phyloP scores from a whole-genome alignment of 2,113 vertebrate genomes.

The Epinephelus lanceolatus region DNA sequence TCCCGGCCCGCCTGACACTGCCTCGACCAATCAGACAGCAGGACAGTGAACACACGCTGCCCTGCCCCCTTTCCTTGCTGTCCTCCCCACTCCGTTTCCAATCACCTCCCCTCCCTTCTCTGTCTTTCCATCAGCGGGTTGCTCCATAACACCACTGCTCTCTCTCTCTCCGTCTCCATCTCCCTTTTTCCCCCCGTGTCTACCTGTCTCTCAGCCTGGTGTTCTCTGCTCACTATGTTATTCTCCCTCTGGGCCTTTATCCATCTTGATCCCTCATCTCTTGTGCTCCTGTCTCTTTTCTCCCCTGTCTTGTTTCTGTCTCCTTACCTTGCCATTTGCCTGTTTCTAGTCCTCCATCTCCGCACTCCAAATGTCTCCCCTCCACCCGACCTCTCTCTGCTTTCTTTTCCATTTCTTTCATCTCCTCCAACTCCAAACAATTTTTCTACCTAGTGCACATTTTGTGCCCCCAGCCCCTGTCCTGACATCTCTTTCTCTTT shows the following conservation, averaged over 20 bases:
- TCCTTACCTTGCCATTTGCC: constrained; percentile 55
- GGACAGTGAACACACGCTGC: constrained; percentile 45
- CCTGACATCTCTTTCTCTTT: constrained; percentile 8
- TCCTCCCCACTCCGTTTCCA: constrained; percentile 58
- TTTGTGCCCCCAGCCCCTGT: neutral
- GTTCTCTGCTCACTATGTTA: constrained; percentile 12
- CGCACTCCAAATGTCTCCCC: neutral
- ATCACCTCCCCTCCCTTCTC: neutral
- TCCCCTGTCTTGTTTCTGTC: constrained; percentile 39
- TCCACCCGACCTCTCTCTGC: constrained; percentile 1
- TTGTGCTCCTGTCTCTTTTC: constrained; percentile 5
- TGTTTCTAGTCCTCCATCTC: constrained; percentile 59
- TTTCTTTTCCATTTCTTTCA: constrained; percentile 36
- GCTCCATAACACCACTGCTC: constrained; percentile 63
- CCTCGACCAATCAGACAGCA: constrained; percentile 66
- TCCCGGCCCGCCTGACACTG: constrained; percentile 72
- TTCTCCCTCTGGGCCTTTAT: constrained; percentile 35
- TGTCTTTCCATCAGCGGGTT: constrained; percentile 64
- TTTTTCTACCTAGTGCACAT: constrained; percentile 49
- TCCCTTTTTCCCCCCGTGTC: neutral
- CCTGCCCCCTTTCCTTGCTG: constrained; percentile 60
- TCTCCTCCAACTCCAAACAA: constrained; percentile 61
- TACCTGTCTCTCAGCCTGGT: constrained; percentile 38
- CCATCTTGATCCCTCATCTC: constrained; percentile 39
- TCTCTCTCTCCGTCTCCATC: constrained; percentile 50